These are phyloP conservation scores for Lytechinus pictus DNA, from an alignment of 35 echinoderm and acorn worm species.

Conservation along the genomic window DNA sequence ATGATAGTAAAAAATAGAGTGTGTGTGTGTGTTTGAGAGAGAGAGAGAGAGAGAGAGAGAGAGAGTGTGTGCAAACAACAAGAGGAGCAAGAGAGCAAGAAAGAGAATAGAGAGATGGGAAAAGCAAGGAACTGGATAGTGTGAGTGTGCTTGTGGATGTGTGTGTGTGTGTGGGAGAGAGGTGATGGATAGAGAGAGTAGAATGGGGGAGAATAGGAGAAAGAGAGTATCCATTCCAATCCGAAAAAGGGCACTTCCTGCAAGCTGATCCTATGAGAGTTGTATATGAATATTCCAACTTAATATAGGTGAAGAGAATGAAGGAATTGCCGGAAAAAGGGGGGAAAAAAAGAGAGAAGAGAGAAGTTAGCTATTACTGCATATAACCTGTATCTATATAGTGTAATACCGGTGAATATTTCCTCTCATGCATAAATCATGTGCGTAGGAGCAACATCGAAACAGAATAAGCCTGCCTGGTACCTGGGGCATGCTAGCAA, in stretches of 20 bases:
- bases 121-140: too few relatives aligned
- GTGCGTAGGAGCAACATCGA: background rate
- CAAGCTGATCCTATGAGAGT: background rate
- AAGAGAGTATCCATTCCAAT: background rate
- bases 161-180: too few relatives aligned
- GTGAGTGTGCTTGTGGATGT: too few relatives aligned
- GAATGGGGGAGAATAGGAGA: too few relatives aligned
- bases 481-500: background rate
- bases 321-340: background rate
- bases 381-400: background rate
- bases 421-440: conserved; percentile 45
- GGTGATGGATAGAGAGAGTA: background rate
- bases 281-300: background rate
- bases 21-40: too few relatives aligned
- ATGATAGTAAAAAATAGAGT: too few relatives aligned
- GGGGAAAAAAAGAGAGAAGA: background rate
- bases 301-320: background rate
- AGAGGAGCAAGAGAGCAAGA: too few relatives aligned
- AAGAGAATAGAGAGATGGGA: too few relatives aligned
- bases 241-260: background rate
- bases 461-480: background rate
- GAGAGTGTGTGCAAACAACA: too few relatives aligned
- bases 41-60: too few relatives aligned
- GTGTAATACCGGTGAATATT: conserved; percentile 26
- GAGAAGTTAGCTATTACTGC: background rate